Evolutionary conservation across 2,888 invertebrate genomes (phyloP).

Genomic region (Electrophaes corylata): DNA sequence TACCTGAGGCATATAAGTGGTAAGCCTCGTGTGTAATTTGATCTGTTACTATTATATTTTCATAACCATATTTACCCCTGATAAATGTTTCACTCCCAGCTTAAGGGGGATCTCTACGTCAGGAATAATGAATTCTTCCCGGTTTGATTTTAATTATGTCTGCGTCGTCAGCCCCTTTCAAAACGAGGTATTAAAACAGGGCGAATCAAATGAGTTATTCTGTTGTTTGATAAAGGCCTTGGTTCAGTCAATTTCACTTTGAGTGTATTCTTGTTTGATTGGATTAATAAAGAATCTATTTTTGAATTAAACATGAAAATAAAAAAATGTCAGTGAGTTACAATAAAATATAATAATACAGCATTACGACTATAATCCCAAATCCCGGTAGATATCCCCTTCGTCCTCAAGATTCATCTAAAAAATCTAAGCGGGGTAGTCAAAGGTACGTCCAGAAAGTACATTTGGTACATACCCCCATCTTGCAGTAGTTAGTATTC

Average conservation of each 20-base stretch:
- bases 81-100: constrained; percentile 12
- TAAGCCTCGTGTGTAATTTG: not conserved
- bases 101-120: constrained; percentile 47
- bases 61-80: not conserved
- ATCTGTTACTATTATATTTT: not conserved
- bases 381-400: too few relatives aligned
- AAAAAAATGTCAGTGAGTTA: not conserved
- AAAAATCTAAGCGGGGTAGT: too few relatives aligned
- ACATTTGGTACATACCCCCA: too few relatives aligned
- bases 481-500: too few relatives aligned
- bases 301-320: not conserved
- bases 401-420: too few relatives aligned
- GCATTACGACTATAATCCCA: too few relatives aligned
- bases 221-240: constrained; percentile 30
- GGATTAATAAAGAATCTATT: not conserved
- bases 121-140: constrained; percentile 52
- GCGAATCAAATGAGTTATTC: constrained; percentile 32
- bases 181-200: constrained; percentile 35
- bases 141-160: constrained; percentile 54
- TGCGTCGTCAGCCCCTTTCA: constrained; percentile 35
- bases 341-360: too few relatives aligned
- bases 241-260: constrained; percentile 21
- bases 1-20: not conserved
- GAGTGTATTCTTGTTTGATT: constrained; percentile 18
- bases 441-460: too few relatives aligned